Conservation (phyloP, 2,797 vertebrate genomes). For the Sebastes trivittatus region DNA sequence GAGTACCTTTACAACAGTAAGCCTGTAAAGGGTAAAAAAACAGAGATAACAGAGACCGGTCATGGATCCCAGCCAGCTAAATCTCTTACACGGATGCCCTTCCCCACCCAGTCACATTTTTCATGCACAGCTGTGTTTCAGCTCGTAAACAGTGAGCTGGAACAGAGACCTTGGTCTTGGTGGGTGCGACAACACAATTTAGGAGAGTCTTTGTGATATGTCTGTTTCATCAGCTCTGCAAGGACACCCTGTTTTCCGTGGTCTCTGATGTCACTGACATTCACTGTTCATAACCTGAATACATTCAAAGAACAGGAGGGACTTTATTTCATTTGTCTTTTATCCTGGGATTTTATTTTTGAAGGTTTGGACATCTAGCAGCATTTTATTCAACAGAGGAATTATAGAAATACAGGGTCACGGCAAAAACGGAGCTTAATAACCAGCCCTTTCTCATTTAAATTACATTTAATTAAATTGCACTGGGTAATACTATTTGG, state of each 20-base stretch:
- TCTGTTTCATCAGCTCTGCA: slow-evolving; percentile 34
- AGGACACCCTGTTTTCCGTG: slow-evolving; percentile 11
- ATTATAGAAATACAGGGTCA: neutral
- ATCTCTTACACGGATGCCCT: neutral
- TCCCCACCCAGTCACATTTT: neutral
- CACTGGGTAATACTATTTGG: neutral
- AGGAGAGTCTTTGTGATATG: slow-evolving; percentile 22
- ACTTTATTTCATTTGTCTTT: neutral
- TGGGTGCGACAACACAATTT: slow-evolving; percentile 17
- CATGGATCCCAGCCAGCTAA: neutral
- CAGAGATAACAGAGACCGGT: neutral
- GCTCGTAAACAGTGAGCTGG: slow-evolving; percentile 17
- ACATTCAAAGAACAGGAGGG: neutral
- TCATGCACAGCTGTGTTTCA: slow-evolving; percentile 35
- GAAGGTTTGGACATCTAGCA: neutral
- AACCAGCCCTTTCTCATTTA: neutral
- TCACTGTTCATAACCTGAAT: neutral
- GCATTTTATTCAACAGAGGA: neutral
- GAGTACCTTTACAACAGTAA: neutral
- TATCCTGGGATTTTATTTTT: neutral
- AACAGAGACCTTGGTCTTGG: slow-evolving; percentile 35
- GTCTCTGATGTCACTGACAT: slow-evolving; percentile 17
- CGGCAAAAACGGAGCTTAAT: neutral
- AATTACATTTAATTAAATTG: neutral
- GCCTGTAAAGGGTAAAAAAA: neutral